phyloP scores from a whole-genome alignment of 2,113 vertebrate species.

The Notarius quadriscutis region DNA sequence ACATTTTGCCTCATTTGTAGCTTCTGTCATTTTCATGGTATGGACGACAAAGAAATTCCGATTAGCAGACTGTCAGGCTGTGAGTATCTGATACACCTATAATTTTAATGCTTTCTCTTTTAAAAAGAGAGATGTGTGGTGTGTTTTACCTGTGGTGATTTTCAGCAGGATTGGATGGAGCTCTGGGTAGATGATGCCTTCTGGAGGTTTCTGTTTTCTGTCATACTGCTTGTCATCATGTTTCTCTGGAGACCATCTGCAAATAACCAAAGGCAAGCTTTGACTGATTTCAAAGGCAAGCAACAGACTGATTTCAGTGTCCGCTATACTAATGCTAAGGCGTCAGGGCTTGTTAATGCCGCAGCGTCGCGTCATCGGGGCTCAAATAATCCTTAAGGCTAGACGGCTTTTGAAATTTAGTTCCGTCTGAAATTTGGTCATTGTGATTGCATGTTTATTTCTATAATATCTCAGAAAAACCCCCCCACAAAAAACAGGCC shows the following conservation, averaged over 20 bases:
- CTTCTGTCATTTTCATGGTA: constrained; percentile 83
- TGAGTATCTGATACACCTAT: constrained; percentile 67
- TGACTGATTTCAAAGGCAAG: background rate
- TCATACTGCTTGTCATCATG: constrained; percentile 85
- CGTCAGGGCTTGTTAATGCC: too few relatives aligned
- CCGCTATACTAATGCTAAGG: too few relatives aligned
- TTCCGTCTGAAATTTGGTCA: too few relatives aligned
- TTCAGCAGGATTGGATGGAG: constrained; percentile 82
- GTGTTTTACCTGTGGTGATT: background rate
- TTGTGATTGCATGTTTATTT: too few relatives aligned
- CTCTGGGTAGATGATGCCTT: constrained; percentile 87
- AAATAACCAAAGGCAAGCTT: constrained; percentile 82
- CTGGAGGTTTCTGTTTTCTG: constrained; percentile 87
- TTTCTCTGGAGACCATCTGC: constrained; percentile 88
- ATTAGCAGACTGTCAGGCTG: constrained; percentile 80
- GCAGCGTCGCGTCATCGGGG: too few relatives aligned
- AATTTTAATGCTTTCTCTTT: background rate
- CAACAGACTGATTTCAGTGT: background rate
- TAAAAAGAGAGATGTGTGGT: background rate
- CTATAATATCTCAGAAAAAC: too few relatives aligned
- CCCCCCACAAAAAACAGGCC: too few relatives aligned
- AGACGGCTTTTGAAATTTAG: too few relatives aligned
- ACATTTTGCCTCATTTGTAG: constrained; percentile 63
- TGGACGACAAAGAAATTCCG: constrained; percentile 84
- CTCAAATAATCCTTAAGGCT: too few relatives aligned